A percentile compares a stretch with the other conserved stretches of the same genome.
Evolutionary conservation across 2,797 vertebrate species (phyloP).

Genomic region (Gephyroberyx darwinii): DNA sequence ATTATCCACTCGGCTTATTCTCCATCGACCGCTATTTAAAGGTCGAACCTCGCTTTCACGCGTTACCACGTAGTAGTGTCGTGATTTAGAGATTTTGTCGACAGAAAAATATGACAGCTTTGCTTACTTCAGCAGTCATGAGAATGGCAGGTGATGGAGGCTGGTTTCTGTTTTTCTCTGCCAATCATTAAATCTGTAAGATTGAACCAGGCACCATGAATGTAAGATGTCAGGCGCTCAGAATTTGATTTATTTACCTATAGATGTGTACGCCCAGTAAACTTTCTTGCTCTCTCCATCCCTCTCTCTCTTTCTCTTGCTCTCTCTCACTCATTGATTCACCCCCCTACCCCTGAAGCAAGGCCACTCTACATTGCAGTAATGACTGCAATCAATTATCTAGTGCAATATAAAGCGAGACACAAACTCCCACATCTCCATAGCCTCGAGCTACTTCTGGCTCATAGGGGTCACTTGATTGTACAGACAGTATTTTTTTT

Average conservation of each 20-base stretch:
- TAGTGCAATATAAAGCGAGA: slow-evolving; percentile 53
- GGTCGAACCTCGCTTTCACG: slow-evolving; percentile 30
- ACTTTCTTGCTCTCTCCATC: slow-evolving; percentile 11
- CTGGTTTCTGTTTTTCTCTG: slow-evolving; percentile 39
- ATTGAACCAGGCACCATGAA: slow-evolving; percentile 49
- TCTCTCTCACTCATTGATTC: slow-evolving; percentile 20
- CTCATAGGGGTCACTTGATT: slow-evolving; percentile 46
- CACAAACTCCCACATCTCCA: slow-evolving; percentile 56
- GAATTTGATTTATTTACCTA: slow-evolving; percentile 68
- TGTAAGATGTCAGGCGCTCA: slow-evolving; percentile 55
- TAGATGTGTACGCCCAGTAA: slow-evolving; percentile 26
- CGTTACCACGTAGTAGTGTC: slow-evolving; percentile 25
- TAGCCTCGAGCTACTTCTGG: slow-evolving; percentile 30
- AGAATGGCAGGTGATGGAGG: slow-evolving; percentile 33
- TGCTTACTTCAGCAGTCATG: slow-evolving; percentile 48
- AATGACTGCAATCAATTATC: slow-evolving; percentile 75
- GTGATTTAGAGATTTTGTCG: slow-evolving; percentile 24
- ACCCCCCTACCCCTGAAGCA: slow-evolving; percentile 37
- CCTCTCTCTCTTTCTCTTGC: slow-evolving; percentile 18
- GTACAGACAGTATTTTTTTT: slow-evolving; percentile 37
- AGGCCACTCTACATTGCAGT: slow-evolving; percentile 64
- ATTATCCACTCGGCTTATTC: slow-evolving; percentile 24
- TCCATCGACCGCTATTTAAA: slow-evolving; percentile 30
- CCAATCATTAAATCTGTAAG: slow-evolving; percentile 53
- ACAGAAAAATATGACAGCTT: slow-evolving; percentile 36